A percentile compares a stretch with the other conserved stretches of the same genome.
Evolutionary conservation across 1,140 invertebrate species (phyloP).

Genomic region (Trachymyrmex cornetzi): DNA sequence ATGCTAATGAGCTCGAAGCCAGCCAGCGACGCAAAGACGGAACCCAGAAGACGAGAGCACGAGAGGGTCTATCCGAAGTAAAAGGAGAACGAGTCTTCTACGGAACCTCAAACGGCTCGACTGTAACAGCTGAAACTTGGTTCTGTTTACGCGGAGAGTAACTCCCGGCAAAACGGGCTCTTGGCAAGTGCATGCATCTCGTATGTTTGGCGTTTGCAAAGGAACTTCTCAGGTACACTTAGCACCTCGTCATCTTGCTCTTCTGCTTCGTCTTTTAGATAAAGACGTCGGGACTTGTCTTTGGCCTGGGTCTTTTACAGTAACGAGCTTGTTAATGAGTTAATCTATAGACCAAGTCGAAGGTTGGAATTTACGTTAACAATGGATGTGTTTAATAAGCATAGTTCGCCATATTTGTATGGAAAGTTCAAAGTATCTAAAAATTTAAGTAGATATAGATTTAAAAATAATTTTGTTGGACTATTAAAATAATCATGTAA

Average conservation of each 20-base stretch:
- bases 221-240: constrained; percentile 23
- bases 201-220: constrained; percentile 44
- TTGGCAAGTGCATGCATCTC: constrained; percentile 47
- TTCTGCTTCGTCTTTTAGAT: background rate
- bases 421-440: no score
- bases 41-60: constrained; percentile 29
- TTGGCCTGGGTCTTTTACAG: background rate
- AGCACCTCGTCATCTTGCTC: background rate
- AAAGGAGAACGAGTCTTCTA: constrained; percentile 16
- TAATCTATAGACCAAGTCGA: background rate
- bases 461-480: no score
- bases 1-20: constrained; percentile 84
- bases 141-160: constrained; percentile 35
- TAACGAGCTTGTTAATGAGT: constrained; percentile 16
- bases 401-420: background rate
- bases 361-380: background rate
- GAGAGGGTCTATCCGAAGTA: background rate
- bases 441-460: no score
- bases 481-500: no score
- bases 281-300: background rate
- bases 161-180: constrained; percentile 62
- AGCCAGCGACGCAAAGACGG: constrained; percentile 27
- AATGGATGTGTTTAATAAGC: background rate
- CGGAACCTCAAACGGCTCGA: constrained; percentile 46
- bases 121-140: constrained; percentile 64